Conservation (phyloP, 2,888 invertebrate species). For the Eupsilia transversa region DNA sequence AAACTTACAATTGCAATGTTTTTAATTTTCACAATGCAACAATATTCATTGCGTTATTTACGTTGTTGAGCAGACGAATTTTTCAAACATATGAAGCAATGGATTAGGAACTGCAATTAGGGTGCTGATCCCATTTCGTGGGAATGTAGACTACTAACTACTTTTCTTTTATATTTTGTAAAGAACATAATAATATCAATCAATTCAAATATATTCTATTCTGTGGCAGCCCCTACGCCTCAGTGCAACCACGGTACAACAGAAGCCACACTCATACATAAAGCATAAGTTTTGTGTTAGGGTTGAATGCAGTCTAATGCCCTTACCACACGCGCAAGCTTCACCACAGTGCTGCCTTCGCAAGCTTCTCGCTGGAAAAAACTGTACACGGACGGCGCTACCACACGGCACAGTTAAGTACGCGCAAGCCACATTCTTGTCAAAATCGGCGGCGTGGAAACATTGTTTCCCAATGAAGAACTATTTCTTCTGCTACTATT, state of each 20-base stretch:
- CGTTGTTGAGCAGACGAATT: not conserved
- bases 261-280: slow-evolving; percentile 35
- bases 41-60: not conserved
- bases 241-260: not conserved
- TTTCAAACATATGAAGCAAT: not conserved
- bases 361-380: too few species aligned
- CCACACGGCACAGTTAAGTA: too few species aligned
- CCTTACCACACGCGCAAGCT: too few species aligned
- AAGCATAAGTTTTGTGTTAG: slow-evolving; percentile 23
- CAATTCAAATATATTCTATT: not conserved
- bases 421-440: too few species aligned
- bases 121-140: not conserved
- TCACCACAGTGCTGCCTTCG: too few species aligned
- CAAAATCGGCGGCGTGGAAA: too few species aligned
- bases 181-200: not conserved
- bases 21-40: not conserved
- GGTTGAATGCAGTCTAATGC: not conserved
- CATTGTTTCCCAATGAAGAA: too few species aligned
- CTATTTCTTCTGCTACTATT: too few species aligned
- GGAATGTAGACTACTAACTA: not conserved
- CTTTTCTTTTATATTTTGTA: not conserved
- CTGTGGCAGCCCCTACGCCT: slow-evolving; percentile 15
- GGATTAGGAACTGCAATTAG: too few species aligned
- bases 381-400: too few species aligned
- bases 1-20: too few species aligned